Percentiles rank a stretch among this genome's conserved stretches.
phyloP scores from a whole-genome alignment of 92 coral and sea anemone species.

The Heliopora coerulea region DNA sequence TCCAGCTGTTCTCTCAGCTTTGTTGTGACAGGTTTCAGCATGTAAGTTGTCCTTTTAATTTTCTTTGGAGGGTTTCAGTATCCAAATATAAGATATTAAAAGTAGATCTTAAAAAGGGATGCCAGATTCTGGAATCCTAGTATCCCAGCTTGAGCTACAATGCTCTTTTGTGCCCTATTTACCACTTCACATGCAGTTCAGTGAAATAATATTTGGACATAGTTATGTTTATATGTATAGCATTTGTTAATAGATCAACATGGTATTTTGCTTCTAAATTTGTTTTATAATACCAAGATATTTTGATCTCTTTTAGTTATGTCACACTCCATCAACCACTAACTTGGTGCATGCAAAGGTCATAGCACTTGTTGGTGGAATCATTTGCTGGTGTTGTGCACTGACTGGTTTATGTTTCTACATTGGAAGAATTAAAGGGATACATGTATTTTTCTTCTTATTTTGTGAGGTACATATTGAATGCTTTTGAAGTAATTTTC shows the following conservation, averaged over 20 bases:
- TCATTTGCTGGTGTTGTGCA: constrained; percentile 83
- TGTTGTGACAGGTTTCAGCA: constrained; percentile 97
- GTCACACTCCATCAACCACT: constrained; percentile 89
- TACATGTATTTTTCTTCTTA: constrained; percentile 91
- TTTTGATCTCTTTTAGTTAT: constrained; percentile 57
- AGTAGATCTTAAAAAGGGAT: no score
- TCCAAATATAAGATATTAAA: no score
- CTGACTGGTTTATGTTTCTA: constrained; percentile 79
- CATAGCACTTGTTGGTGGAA: constrained; percentile 63
- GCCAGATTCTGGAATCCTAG: no score
- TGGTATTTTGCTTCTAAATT: no score
- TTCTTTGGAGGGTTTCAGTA: no score
- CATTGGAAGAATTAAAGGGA: constrained; percentile 88
- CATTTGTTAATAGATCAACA: no score
- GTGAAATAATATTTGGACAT: no score
- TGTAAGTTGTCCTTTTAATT: constrained; percentile 58
- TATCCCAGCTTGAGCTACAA: no score
- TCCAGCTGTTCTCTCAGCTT: constrained; percentile 90
- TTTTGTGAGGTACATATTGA: constrained; percentile 84
- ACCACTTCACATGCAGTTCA: no score
- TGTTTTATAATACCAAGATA: neutral
- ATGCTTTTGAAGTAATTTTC: no score
- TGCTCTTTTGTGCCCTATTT: no score
- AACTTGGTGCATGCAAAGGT: constrained; percentile 83
- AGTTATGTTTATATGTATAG: no score